Evolutionary conservation across 2,797 vertebrate genomes (phyloP), one percentile per base, ranked within the genome.

Genomic region (Alexandromys oeconomus): DNA sequence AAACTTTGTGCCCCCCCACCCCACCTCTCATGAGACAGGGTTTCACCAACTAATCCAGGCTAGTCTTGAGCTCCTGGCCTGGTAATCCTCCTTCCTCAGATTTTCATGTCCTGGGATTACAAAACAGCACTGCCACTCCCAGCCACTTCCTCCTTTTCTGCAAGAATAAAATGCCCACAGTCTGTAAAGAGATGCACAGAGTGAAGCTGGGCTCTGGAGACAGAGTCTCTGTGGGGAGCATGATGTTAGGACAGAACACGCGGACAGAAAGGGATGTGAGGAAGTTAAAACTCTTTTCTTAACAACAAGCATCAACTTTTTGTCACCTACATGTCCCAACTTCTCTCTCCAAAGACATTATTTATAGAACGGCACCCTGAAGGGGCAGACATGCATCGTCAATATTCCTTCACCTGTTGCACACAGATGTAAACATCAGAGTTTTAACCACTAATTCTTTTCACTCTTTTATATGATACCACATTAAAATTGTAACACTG

Each of bases 401-500:
- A 90, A 69, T 51, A 89, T 76, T 85, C 34, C 48, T 91, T 81
- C 54, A 57, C 4, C 59, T 2, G 63, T 25, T 43, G 40, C 54
- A 84, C 48, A 94, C 37, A 90, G n/a, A 95, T 29, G 59, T 48
- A 23, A 93, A n/a, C 77, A 85, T 76, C 11, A 84, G 11, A 82
- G 12, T 74, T 94, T 8, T 0, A 81, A 65, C 63, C 87, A 51
- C 29, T 67, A 79, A 88, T 77, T 88, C 43, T 93, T 91, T 79
- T 73, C 12, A 63, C 43, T 89, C 76, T 87, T 73, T 87, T 92
- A 92, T 7, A 74, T 10, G 74, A 61, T 67, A 69, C 29, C 77
- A 97, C 69, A 88, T 73, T 93, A 73, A 93, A 89, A 74, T 23
- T 77, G 86, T 93, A 67, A 86, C 87, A 27, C n/a, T 80, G 9